Evolutionary conservation across 2,113 vertebrate species (phyloP), one percentile per base, ranked within the genome.

Genomic region (Rhinichthys klamathensis): DNA sequence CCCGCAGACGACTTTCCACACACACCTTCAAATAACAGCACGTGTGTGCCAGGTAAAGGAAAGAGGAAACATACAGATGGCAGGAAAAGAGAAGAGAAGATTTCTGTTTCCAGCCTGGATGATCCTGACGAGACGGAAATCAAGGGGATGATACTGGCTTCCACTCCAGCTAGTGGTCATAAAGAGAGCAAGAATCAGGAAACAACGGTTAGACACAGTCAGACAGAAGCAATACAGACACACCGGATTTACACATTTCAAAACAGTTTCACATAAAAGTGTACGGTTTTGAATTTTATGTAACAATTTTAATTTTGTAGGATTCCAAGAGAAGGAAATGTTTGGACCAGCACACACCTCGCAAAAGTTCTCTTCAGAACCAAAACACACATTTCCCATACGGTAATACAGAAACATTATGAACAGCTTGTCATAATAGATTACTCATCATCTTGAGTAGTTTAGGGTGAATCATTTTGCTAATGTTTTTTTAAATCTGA

Each of bases 281-380:
- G 1, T 16, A 13, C 30, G 30, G 35, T 69, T 69, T 18, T 0
- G 0, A 56, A 56, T 56, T 56, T 2, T 21, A 56, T 56, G 6
- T 9, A 38, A 35, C 67, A 41, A 10, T 41, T 58, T 58, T 70
- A 27, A 49, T 15, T 92, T 91, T 91, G 85, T 90, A 93, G 87
- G 92, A 93, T 80, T 91, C 94, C 89, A 85, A 84, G 63, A 93
- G 89, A 91, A 92, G 93, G 88, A 95, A 92, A 89, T 87, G 82
- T 89, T 93, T 92, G 63, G 91, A 91, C 73, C 90, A 88, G 23
- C 6, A 44, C 21, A 58, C 92, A 86, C 74, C 92, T 56, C 74
- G 85, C 91, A 94, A 94, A 93, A 93, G 90, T 90, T 67, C 84
- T 83, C 84, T 88, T n/a, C 88, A 90, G 85, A 85, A 46, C n/a